These are phyloP conservation scores for Dromas ardeola DNA, from an alignment of 2,113 vertebrate genomes.

Conservation along the genomic window DNA sequence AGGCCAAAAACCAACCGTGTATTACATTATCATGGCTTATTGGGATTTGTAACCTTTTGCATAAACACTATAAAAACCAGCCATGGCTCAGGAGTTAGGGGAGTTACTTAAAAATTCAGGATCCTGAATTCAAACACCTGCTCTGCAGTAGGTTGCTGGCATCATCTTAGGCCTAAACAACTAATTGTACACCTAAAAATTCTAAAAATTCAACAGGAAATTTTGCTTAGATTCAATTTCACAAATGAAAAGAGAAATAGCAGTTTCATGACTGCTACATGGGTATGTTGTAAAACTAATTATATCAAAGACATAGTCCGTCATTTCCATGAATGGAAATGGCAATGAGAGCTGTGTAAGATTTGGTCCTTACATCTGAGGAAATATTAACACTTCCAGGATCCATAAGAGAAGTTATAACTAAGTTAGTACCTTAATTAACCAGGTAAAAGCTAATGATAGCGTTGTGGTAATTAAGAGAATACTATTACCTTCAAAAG, in stretches of 20 bases:
- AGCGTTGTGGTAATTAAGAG: not conserved
- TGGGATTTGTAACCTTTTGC: not conserved
- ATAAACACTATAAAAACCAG: not conserved
- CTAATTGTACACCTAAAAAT: not conserved
- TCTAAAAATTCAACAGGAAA: not conserved
- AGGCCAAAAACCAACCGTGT: accelerated
- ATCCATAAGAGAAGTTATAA: not conserved
- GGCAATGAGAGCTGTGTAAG: not conserved
- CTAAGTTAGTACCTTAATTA: not conserved
- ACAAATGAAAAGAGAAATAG: not conserved
- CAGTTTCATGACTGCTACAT: not conserved
- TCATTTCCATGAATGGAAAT: not conserved
- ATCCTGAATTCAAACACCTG: not conserved
- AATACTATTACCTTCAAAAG: not conserved
- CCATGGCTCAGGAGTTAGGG: not conserved
- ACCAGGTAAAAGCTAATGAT: not conserved
- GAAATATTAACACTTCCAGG: not conserved
- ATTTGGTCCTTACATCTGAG: not conserved
- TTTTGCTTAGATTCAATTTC: not conserved
- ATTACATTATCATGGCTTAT: not conserved
- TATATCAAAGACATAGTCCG: not conserved
- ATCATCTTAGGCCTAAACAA: not conserved
- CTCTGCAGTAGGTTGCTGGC: not conserved
- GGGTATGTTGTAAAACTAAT: not conserved
- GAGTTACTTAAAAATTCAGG: not conserved